Conservation (phyloP, 2,797 vertebrate genomes). For the Brachyrhaphis roseni region DNA sequence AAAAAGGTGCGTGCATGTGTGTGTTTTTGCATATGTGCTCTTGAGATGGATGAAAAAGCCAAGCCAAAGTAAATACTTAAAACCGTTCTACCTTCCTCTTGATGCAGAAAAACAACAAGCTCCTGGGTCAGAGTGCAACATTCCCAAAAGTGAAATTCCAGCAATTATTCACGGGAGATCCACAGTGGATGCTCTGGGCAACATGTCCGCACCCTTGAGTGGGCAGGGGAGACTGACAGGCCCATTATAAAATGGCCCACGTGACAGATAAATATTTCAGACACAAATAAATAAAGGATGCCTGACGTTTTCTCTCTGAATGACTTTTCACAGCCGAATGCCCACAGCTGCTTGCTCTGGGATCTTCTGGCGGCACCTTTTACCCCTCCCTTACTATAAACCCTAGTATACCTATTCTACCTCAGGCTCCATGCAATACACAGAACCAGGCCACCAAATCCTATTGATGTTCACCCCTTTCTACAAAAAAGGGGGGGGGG, state of each 20-base stretch:
- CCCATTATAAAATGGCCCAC: slow-evolving; percentile 92
- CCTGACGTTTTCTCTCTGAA: slow-evolving; percentile 90
- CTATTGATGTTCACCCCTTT: slow-evolving; percentile 35
- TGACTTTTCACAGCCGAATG: slow-evolving; percentile 90
- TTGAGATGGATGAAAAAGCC: slow-evolving; percentile 65
- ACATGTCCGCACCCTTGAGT: slow-evolving; percentile 84
- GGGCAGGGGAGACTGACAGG: slow-evolving; percentile 89
- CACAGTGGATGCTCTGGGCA: slow-evolving; percentile 80
- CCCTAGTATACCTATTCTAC: slow-evolving; percentile 65
- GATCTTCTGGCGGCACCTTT: slow-evolving; percentile 76
- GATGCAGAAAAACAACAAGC: slow-evolving; percentile 83
- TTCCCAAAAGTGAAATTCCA: slow-evolving; percentile 88
- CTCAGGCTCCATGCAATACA: slow-evolving; percentile 56
- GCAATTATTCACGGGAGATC: slow-evolving; percentile 86
- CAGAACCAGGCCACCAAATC: slow-evolving; percentile 73
- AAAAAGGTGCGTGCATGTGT: slow-evolving; percentile 29
- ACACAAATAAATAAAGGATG: slow-evolving; percentile 99
- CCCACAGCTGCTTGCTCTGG: slow-evolving; percentile 84
- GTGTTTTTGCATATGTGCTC: slow-evolving; percentile 23
- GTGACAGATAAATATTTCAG: slow-evolving; percentile 99
- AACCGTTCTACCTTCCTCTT: slow-evolving; percentile 80
- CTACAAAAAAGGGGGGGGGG: neutral
- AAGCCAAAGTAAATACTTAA: slow-evolving; percentile 76
- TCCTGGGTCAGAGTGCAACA: slow-evolving; percentile 77
- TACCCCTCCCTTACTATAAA: slow-evolving; percentile 58